Conservation (phyloP, 1,140 invertebrate genomes). For the Brachionus koreanus region DNA sequence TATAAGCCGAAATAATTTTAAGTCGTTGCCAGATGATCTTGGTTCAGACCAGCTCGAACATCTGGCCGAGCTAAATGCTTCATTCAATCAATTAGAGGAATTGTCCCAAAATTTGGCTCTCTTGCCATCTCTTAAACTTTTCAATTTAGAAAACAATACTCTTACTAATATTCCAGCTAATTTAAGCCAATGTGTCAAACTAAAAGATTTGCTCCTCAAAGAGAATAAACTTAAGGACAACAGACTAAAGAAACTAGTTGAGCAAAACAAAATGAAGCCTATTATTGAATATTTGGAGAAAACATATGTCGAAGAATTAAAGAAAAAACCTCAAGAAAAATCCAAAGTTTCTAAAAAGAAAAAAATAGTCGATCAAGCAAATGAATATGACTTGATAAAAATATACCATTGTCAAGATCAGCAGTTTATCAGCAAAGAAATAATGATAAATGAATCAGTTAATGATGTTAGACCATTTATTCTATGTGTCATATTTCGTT, state of each 20-base stretch:
- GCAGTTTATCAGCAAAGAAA: neutral
- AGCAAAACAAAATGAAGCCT: conserved; percentile 54
- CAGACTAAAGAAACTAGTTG: conserved; percentile 46
- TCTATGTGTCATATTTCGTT: conserved; percentile 68
- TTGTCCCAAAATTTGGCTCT: conserved; percentile 64
- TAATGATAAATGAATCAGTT: neutral
- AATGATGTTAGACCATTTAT: conserved; percentile 67
- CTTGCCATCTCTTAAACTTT: conserved; percentile 66
- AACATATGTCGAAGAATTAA: conserved; percentile 46
- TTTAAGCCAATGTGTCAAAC: conserved; percentile 65
- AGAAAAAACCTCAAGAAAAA: conserved; percentile 54
- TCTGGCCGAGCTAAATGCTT: conserved; percentile 67
- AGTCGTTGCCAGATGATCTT: conserved; percentile 64
- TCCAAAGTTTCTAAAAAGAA: conserved; percentile 47
- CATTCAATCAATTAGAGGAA: conserved; percentile 66
- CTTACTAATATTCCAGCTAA: conserved; percentile 65
- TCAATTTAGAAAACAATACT: conserved; percentile 69
- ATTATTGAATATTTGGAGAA: conserved; percentile 52
- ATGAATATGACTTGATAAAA: conserved; percentile 50
- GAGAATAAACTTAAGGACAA: conserved; percentile 45
- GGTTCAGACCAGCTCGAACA: conserved; percentile 64
- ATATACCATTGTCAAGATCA: conserved; percentile 64
- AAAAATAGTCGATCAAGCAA: conserved; percentile 47
- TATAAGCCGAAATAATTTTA: conserved; percentile 68
- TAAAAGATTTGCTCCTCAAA: conserved; percentile 60